Percentiles rank a stretch among this genome's conserved stretches.
Conservation (phyloP, 2,888 invertebrate genomes). For the Latheticus oryzae region DNA sequence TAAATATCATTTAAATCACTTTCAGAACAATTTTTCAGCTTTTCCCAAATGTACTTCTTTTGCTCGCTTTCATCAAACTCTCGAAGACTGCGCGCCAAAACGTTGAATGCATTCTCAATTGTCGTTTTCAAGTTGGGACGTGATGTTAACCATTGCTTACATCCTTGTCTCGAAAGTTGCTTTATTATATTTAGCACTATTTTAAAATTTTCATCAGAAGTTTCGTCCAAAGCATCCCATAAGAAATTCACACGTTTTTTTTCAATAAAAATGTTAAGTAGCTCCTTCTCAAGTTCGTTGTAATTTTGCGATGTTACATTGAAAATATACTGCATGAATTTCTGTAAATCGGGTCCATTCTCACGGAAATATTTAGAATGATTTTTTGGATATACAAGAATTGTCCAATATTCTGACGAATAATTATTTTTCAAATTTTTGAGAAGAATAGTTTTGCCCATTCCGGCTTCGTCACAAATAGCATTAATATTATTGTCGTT, state of each 20-base stretch:
- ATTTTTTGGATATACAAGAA: slow-evolving; percentile 7
- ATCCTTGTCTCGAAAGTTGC: background rate
- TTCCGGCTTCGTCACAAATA: slow-evolving; percentile 10
- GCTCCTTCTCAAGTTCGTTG: background rate
- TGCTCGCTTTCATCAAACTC: slow-evolving; percentile 4
- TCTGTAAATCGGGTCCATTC: background rate
- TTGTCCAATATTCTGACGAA: slow-evolving; percentile 9
- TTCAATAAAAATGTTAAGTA: background rate
- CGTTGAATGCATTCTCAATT: background rate
- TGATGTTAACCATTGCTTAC: slow-evolving; percentile 11
- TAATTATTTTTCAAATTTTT: slow-evolving; percentile 1
- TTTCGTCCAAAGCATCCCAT: slow-evolving; percentile 13
- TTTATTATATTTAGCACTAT: background rate
- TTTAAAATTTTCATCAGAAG: background rate
- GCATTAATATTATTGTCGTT: slow-evolving; percentile 2
- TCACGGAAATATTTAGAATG: background rate
- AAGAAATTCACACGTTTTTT: background rate
- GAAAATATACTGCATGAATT: background rate
- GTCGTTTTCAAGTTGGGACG: background rate
- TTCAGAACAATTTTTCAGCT: background rate
- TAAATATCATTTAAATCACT: background rate
- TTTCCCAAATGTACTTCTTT: background rate
- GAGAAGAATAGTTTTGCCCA: slow-evolving; percentile 13
- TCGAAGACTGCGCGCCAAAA: background rate
- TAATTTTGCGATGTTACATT: background rate